Conservation (phyloP, 2,888 invertebrate genomes). For the Corbicula japonica region DNA sequence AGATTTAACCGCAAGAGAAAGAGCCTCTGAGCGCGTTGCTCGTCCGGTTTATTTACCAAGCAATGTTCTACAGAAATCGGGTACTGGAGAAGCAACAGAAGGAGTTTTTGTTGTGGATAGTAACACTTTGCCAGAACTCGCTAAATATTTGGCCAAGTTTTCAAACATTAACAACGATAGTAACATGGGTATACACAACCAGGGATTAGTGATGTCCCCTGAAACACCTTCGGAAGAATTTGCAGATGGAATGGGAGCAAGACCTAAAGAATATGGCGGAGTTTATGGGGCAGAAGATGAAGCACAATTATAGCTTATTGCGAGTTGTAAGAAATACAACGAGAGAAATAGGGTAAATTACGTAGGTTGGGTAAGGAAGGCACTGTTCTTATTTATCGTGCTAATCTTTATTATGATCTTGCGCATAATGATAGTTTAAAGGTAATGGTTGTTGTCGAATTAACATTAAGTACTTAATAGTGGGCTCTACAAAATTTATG, state of each 20-base stretch:
- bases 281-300: slow-evolving; percentile 11
- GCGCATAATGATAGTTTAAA: no score
- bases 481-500: no score
- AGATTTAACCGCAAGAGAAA: slow-evolving; percentile 63
- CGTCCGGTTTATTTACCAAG: slow-evolving; percentile 58
- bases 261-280: slow-evolving; percentile 14
- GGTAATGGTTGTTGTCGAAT: no score
- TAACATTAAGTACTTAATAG: no score
- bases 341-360: no score
- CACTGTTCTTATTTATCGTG: no score
- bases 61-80: slow-evolving; percentile 24
- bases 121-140: slow-evolving; percentile 53
- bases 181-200: slow-evolving; percentile 34
- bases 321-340: no score
- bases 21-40: slow-evolving; percentile 14
- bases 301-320: slow-evolving; percentile 5
- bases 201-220: slow-evolving; percentile 35
- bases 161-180: slow-evolving; percentile 38
- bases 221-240: slow-evolving; percentile 7
- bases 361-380: no score
- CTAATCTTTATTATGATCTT: no score
- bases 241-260: background rate
- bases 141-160: slow-evolving; percentile 51
- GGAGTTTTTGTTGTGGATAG: slow-evolving; percentile 58
- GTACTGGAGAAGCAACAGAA: background rate